Percentiles rank a stretch among this genome's conserved stretches.
phyloP scores from a whole-genome alignment of 2,888 invertebrate species.

The Frankliniella fusca region DNA sequence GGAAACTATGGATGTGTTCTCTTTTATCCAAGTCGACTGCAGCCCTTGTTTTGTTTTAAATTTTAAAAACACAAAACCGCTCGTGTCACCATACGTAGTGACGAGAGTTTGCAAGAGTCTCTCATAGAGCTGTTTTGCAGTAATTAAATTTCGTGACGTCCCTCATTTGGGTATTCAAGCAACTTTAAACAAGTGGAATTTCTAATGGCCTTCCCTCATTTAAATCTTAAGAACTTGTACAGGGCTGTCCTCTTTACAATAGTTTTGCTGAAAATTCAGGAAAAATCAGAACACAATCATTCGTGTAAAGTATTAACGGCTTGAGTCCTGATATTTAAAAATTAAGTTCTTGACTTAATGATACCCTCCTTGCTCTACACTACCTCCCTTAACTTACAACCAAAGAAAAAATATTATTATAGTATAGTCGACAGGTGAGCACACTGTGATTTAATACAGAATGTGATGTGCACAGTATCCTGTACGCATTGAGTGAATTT shows the following conservation, averaged over 20 bases:
- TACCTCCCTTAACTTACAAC: background rate
- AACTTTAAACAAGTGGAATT: no score
- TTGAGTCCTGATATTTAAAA: background rate
- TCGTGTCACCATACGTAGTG: no score
- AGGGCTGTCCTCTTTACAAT: background rate
- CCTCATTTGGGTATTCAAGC: no score
- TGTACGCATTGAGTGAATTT: background rate
- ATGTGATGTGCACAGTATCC: background rate
- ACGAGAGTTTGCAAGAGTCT: no score
- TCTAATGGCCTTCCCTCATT: no score
- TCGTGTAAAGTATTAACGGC: background rate
- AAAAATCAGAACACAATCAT: constrained; percentile 11
- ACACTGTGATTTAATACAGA: constrained; percentile 7
- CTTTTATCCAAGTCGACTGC: background rate
- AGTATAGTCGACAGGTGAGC: constrained; percentile 14
- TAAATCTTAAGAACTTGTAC: background rate
- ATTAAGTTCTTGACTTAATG: background rate
- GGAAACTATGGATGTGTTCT: background rate
- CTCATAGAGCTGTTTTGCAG: no score
- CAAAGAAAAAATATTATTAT: constrained; percentile 3
- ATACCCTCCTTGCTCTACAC: constrained; percentile 15
- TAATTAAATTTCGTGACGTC: no score
- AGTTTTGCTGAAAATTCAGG: background rate
- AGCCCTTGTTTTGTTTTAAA: background rate
- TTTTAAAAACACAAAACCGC: no score